A percentile compares a stretch with the other conserved stretches of the same genome.
Conservation (phyloP, 2,113 vertebrate species). For the Falcunculus frontatus region DNA sequence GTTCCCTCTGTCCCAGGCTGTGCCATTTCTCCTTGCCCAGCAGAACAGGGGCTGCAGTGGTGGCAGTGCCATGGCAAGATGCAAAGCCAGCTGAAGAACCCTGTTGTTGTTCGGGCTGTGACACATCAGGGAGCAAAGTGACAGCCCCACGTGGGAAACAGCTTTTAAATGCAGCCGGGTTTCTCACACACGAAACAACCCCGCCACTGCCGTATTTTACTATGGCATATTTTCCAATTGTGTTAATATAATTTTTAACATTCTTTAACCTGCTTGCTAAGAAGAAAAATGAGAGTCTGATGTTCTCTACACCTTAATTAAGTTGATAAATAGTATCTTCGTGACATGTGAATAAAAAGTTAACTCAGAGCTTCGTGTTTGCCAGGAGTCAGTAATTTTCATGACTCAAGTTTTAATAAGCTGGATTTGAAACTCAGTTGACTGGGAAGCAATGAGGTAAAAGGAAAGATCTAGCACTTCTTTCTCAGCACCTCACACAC, state of each 20-base stretch:
- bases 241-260: conserved; percentile 2
- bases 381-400: not conserved
- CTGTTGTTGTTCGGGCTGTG: not conserved
- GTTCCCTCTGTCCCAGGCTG: not conserved
- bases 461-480: not conserved
- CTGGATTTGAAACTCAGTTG: not conserved
- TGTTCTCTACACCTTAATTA: conserved; percentile 35
- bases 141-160: not conserved
- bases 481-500: not conserved
- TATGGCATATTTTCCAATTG: not conserved
- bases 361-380: not conserved
- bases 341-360: not conserved
- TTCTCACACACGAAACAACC: not conserved
- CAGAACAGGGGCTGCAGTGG: accelerated
- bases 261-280: not conserved
- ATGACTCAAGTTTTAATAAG: not conserved
- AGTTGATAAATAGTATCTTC: conserved; percentile 18
- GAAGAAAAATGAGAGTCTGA: not conserved
- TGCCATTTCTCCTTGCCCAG: not conserved
- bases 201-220: not conserved
- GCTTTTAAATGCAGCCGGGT: not conserved
- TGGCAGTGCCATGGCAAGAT: accelerated
- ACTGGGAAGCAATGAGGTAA: not conserved
- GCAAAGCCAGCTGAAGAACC: not conserved
- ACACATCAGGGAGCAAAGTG: not conserved